Evolutionary conservation across 2,113 vertebrate genomes (phyloP).

Genomic region (Columba livia): DNA sequence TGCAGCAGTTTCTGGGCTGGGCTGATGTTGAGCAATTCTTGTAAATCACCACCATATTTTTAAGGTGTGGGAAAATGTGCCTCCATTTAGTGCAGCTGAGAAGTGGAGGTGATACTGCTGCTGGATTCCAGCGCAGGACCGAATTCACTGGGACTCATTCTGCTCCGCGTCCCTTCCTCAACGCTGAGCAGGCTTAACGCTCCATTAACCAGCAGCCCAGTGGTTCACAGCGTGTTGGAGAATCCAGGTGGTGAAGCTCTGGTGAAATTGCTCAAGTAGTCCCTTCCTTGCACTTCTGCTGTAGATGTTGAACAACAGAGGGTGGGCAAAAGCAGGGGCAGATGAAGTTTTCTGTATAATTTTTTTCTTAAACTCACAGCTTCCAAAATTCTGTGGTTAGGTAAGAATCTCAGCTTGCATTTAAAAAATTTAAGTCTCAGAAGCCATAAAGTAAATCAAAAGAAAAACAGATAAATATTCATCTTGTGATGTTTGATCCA

Average conservation of each 20-base stretch:
- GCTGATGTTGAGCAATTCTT: not conserved
- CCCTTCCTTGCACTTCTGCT: not conserved
- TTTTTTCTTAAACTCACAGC: not conserved
- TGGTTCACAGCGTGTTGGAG: not conserved
- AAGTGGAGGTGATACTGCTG: not conserved
- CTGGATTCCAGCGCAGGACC: not conserved
- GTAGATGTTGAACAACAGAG: not conserved
- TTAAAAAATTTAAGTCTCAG: conserved; percentile 49
- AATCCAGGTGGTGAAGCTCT: not conserved
- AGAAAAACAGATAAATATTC: conserved; percentile 41
- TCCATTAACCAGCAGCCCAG: not conserved
- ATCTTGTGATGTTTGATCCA: conserved; percentile 58
- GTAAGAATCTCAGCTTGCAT: conserved; percentile 38
- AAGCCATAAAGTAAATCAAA: conserved; percentile 61
- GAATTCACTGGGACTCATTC: not conserved
- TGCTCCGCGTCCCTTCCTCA: not conserved
- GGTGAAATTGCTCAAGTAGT: not conserved
- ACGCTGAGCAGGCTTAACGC: not conserved
- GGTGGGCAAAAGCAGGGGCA: not conserved
- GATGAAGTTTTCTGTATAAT: not conserved
- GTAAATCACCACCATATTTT: not conserved
- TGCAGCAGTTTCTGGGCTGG: not conserved
- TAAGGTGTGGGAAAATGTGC: not conserved
- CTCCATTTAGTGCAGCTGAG: not conserved
- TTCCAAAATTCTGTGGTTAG: conserved; percentile 41